phyloP scores from a whole-genome alignment of 2,797 vertebrate species.

The Champsocephalus esox region DNA sequence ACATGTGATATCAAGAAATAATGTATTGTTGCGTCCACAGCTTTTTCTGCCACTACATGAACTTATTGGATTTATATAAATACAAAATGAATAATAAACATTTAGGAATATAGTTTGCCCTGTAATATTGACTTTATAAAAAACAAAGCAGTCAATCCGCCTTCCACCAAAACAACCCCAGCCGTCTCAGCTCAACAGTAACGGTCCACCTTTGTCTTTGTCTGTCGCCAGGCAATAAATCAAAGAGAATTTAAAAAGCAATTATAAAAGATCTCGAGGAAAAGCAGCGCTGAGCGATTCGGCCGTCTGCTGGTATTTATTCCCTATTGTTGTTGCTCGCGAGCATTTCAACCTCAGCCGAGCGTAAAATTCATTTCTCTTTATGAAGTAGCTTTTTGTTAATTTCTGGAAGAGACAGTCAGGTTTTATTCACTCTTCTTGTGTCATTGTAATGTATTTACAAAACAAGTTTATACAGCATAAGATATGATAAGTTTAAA shows the following conservation, averaged over 20 bases:
- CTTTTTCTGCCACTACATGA: not conserved
- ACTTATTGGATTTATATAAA: too few species aligned
- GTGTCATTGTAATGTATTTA: not conserved
- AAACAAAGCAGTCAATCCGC: conserved; percentile 9
- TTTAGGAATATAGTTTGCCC: not conserved
- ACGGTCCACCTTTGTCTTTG: not conserved
- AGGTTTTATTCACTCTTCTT: too few species aligned
- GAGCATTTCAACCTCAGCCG: not conserved
- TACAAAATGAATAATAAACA: too few species aligned
- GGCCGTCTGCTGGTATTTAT: conserved; percentile 27
- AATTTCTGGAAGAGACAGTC: not conserved
- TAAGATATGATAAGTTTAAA: too few species aligned
- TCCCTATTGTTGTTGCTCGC: conserved; percentile 12
- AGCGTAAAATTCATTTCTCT: not conserved
- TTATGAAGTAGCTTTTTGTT: not conserved
- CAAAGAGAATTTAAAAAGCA: conserved; percentile 59
- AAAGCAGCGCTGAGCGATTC: conserved; percentile 20
- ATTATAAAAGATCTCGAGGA: conserved; percentile 52
- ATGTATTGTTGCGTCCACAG: not conserved
- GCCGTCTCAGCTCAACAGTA: not conserved
- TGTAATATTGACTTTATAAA: not conserved
- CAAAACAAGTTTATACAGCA: not conserved
- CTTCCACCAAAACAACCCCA: not conserved
- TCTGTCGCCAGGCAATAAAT: conserved; percentile 38
- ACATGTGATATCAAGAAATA: not conserved